phyloP scores from a whole-genome alignment of 2,797 vertebrate species.

The Florisuga fusca region DNA sequence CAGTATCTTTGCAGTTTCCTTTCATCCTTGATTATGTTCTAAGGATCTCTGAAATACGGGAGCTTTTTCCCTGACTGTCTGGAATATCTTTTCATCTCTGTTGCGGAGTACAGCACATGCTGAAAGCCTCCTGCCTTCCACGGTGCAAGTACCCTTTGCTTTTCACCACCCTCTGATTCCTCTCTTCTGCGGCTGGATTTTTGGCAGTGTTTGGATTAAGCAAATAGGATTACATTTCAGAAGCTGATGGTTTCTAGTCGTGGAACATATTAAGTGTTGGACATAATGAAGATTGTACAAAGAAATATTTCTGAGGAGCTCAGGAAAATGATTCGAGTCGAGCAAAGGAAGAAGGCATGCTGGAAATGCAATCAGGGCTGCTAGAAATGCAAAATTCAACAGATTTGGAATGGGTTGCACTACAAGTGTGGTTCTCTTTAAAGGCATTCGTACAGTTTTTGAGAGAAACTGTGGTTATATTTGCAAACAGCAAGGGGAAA shows the following conservation, averaged over 20 bases:
- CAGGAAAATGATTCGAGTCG: conserved; percentile 57
- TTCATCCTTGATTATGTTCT: conserved; percentile 78
- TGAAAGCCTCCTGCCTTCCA: conserved; percentile 3
- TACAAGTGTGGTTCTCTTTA: conserved; percentile 90
- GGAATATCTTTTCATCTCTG: conserved; percentile 59
- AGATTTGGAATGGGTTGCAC: conserved; percentile 91
- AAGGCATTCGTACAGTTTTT: conserved; percentile 90
- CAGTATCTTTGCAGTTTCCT: conserved; percentile 73
- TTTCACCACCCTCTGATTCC: conserved; percentile 69
- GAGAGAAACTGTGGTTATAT: conserved; percentile 93
- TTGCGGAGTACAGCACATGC: conserved; percentile 13
- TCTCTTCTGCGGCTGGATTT: conserved; percentile 69
- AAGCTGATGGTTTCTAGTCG: conserved; percentile 70
- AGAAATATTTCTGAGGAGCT: conserved; percentile 27
- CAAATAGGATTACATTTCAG: conserved; percentile 69
- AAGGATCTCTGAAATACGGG: conserved; percentile 61
- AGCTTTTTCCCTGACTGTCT: conserved; percentile 44
- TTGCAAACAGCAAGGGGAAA: conserved; percentile 88
- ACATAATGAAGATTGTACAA: conserved; percentile 67
- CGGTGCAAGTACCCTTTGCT: conserved; percentile 61
- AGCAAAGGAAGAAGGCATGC: conserved; percentile 72
- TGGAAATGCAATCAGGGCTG: conserved; percentile 71
- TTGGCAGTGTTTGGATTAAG: conserved; percentile 66
- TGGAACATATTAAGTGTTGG: conserved; percentile 56
- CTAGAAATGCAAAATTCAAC: conserved; percentile 78